Conservation (phyloP, 2,888 invertebrate species). For the Dastarcus helophoroides region DNA sequence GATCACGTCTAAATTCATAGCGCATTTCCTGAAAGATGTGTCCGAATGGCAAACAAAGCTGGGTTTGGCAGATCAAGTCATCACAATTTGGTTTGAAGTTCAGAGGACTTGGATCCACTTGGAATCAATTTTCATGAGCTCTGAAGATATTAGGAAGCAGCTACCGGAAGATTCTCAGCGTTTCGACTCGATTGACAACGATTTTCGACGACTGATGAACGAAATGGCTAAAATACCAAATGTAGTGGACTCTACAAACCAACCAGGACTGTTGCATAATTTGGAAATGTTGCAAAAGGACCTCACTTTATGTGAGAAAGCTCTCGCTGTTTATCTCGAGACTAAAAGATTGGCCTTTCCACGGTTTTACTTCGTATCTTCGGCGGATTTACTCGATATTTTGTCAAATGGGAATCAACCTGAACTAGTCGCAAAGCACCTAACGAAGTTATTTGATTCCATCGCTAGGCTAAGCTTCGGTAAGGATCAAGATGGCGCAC, state of each 20-base stretch:
- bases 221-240: slow-evolving; percentile 75
- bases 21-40: slow-evolving; percentile 89
- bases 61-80: slow-evolving; percentile 87
- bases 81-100: slow-evolving; percentile 88
- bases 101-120: slow-evolving; percentile 95
- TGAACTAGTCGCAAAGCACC: slow-evolving; percentile 74
- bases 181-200: slow-evolving; percentile 81
- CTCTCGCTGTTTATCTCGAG: slow-evolving; percentile 91
- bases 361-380: slow-evolving; percentile 92
- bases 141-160: slow-evolving; percentile 91
- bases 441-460: slow-evolving; percentile 92
- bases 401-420: slow-evolving; percentile 94
- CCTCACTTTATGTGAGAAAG: slow-evolving; percentile 88
- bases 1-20: slow-evolving; percentile 93
- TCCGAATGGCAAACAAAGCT: slow-evolving; percentile 89
- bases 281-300: slow-evolving; percentile 76
- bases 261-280: slow-evolving; percentile 64
- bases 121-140: slow-evolving; percentile 96
- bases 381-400: slow-evolving; percentile 88
- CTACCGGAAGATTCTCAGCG: slow-evolving; percentile 86
- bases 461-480: slow-evolving; percentile 78
- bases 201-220: slow-evolving; percentile 73
- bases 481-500: slow-evolving; percentile 41
- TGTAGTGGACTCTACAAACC: slow-evolving; percentile 84
- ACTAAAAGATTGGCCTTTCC: slow-evolving; percentile 94